Base-by-base conservation (phyloP, 2,888 invertebrate genomes). In the Platycheirus rosarum region DNA sequence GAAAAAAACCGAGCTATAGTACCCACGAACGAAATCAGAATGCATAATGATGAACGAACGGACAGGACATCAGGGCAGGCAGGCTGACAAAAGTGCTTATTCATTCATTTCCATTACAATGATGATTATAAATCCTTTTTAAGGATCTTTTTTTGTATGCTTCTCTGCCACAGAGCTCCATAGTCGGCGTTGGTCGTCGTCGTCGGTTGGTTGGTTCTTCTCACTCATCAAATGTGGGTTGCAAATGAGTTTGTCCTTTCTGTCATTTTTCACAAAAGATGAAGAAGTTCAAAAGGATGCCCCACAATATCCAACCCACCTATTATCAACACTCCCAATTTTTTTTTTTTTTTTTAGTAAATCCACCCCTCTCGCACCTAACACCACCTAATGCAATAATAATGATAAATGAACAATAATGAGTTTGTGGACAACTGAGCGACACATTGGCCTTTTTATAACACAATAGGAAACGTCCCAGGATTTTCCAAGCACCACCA, bases 361-460 rank as follows among this genome's bases (percentile, higher is more conserved):
- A 37, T 49, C 37, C 46, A 23, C 37, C 23, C 14, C 37, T 6
- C 74, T 49, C 57, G n/a, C 35, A 48, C 48, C 65, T 44, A 49
- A 13, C 73, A 65, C 18, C 18, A 20, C 75, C 79, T 80, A 80
- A 82, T 82, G 80, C 71, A 82, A 76, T 82, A 82, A 82, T 76
- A 82, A 82, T 82, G 80, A 82, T 82, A 76, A 82, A 82, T 82
- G 80, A 76, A 82, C 80, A 76, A 82, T 76, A 82, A 82, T 76
- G 80, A 71, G 80, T 82, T 82, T 76, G 76, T 76, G 80, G 80
- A 82, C 80, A 82, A 82, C 71, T 82, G 80, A 82, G 76, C 80
- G 80, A 82, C 80, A 82, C 80, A 82, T 76, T 82, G 66, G 80
- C 76, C 75, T 82, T 75, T 82, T 76, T 60, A 71, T 71, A 82